phyloP scores from a whole-genome alignment of 2,888 invertebrate species.

The Disparrhopalites patrizii region DNA sequence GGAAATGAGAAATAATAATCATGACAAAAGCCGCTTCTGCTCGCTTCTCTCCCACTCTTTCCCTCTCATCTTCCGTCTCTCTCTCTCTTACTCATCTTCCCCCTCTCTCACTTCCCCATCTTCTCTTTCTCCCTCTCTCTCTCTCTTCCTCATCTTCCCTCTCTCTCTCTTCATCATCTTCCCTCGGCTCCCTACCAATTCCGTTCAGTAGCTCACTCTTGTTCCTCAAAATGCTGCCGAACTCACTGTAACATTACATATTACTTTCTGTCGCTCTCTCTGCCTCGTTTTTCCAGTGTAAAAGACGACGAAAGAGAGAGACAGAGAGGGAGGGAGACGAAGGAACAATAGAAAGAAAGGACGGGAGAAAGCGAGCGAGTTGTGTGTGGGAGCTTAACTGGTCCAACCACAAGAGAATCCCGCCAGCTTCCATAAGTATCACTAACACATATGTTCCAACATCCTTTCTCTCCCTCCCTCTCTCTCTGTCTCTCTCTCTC shows the following conservation, averaged over 20 bases:
- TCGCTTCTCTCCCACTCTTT: neutral
- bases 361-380: neutral
- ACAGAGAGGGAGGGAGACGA: constrained; percentile 8
- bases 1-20: constrained; percentile 27
- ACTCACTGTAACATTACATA: constrained; percentile 4
- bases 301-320: neutral
- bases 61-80: neutral
- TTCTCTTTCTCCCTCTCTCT: neutral
- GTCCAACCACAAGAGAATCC: constrained; percentile 17
- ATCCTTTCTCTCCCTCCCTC: neutral
- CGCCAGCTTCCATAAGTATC: constrained; percentile 9
- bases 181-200: no score
- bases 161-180: no score
- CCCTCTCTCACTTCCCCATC: no score
- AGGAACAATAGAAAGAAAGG: neutral
- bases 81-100: no score
- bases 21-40: constrained; percentile 11
- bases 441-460: constrained; percentile 9
- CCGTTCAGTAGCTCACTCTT: no score
- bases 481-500: neutral
- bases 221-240: no score
- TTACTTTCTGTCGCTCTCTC: neutral
- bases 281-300: neutral
- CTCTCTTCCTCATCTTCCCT: no score
- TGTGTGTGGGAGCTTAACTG: constrained; percentile 7